phyloP scores from a whole-genome alignment of 2,888 invertebrate species.

The Biston stratarius region DNA sequence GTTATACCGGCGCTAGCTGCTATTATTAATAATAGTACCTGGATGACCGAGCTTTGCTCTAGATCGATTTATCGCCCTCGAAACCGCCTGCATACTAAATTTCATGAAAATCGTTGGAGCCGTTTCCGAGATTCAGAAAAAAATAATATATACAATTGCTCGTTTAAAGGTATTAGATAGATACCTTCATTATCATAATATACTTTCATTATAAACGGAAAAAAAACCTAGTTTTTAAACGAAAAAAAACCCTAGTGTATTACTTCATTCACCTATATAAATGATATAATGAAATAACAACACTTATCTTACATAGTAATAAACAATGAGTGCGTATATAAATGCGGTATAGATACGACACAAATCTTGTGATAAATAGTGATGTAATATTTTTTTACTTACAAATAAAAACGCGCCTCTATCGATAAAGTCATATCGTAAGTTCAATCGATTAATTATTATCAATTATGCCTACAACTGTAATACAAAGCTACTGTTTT shows the following conservation, averaged over 20 bases:
- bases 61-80: too few relatives aligned
- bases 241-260: background rate
- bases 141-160: too few relatives aligned
- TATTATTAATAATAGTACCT: too few relatives aligned
- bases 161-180: too few relatives aligned
- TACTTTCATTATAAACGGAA: too few relatives aligned
- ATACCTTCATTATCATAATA: too few relatives aligned
- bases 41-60: too few relatives aligned
- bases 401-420: constrained; percentile 14
- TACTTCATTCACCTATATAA: constrained; percentile 1
- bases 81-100: too few relatives aligned
- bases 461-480: background rate
- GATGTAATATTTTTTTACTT: constrained; percentile 16
- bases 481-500: background rate
- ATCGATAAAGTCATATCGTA: constrained; percentile 5
- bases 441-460: background rate
- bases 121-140: too few relatives aligned
- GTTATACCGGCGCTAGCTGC: too few relatives aligned
- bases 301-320: constrained; percentile 11
- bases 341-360: constrained; percentile 14
- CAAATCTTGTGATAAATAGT: constrained; percentile 19
- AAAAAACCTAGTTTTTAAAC: too few relatives aligned
- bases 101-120: too few relatives aligned
- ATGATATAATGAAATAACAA: background rate
- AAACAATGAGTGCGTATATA: constrained; percentile 11